Evolutionary conservation across 1,140 invertebrate genomes (phyloP).

Genomic region (Eupeodes corollae): DNA sequence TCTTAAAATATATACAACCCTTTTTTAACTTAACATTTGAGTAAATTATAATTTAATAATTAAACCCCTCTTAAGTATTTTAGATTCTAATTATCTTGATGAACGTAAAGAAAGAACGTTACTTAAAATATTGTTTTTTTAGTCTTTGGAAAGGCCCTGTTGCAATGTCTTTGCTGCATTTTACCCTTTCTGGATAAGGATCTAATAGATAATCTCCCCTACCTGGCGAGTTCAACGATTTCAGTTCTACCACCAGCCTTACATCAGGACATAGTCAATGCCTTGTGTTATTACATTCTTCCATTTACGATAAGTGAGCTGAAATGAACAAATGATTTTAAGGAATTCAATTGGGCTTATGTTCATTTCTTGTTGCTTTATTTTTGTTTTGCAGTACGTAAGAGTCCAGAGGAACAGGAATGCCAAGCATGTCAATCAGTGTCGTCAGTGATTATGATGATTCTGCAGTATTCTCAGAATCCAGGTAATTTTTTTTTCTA

Average conservation of each 20-base stretch:
- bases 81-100: slow-evolving; percentile 1
- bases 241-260: slow-evolving; percentile 79
- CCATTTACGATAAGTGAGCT: slow-evolving; percentile 89
- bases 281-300: slow-evolving; percentile 90
- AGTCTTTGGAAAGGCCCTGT: slow-evolving; percentile 84
- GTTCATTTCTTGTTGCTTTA: background rate
- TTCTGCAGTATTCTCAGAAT: slow-evolving; percentile 91
- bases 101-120: no score
- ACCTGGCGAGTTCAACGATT: slow-evolving; percentile 85
- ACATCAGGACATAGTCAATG: slow-evolving; percentile 90
- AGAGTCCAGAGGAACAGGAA: slow-evolving; percentile 54
- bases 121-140: slow-evolving; percentile 24
- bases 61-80: no score
- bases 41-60: no score
- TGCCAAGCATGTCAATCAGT: slow-evolving; percentile 86
- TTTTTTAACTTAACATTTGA: no score
- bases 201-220: slow-evolving; percentile 88
- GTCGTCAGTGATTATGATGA: slow-evolving; percentile 91
- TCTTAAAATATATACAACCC: no score
- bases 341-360: background rate
- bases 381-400: slow-evolving; percentile 44
- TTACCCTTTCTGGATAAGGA: slow-evolving; percentile 95
- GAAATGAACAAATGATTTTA: slow-evolving; percentile 2
- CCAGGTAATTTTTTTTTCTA: slow-evolving; percentile 47
- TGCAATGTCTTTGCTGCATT: slow-evolving; percentile 83